Evolutionary conservation across 2,888 invertebrate genomes (phyloP).

Genomic region (Meloe dianella): DNA sequence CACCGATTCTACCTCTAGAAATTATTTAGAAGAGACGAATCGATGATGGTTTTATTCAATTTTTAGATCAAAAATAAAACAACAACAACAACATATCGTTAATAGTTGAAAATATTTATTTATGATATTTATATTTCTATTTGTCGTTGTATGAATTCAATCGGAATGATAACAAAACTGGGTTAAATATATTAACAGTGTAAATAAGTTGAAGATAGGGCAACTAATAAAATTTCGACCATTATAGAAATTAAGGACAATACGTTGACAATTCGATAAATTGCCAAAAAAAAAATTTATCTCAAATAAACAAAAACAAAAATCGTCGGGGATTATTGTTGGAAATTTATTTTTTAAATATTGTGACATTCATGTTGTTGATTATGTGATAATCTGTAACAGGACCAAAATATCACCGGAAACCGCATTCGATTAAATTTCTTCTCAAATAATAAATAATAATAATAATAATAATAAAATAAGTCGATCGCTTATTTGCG

Average conservation of each 20-base stretch:
- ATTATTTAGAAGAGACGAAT: background rate
- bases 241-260: constrained; percentile 11
- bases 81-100: background rate
- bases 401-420: background rate
- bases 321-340: too few relatives aligned
- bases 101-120: background rate
- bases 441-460: background rate
- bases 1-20: constrained; percentile 2
- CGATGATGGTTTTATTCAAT: background rate
- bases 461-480: too few relatives aligned
- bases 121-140: background rate
- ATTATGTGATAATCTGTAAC: background rate
- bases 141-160: background rate
- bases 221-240: constrained; percentile 7
- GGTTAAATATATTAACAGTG: constrained; percentile 9
- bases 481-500: too few relatives aligned
- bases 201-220: background rate
- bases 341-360: too few relatives aligned
- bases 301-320: too few relatives aligned
- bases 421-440: background rate
- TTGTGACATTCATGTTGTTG: too few relatives aligned
- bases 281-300: too few relatives aligned
- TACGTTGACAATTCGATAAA: background rate
- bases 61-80: background rate
- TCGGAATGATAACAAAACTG: constrained; percentile 8